A percentile compares a stretch with the other conserved stretches of the same genome.
Evolutionary conservation across 2,888 invertebrate genomes (phyloP).

Genomic region (Nomada goodeniana): DNA sequence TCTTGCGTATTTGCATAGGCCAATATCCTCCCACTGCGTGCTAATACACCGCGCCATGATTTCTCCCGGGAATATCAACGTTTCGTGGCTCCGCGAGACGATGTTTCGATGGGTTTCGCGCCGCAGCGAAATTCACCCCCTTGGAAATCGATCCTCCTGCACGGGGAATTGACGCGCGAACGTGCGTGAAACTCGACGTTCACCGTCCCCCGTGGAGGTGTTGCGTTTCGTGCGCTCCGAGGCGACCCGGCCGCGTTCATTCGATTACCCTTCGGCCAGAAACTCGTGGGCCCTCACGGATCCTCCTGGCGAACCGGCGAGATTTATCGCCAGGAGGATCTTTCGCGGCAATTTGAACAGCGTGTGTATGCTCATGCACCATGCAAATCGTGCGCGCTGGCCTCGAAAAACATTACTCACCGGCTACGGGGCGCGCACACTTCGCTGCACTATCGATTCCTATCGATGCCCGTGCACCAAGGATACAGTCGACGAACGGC

Average conservation of each 20-base stretch:
- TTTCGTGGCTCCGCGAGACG: neutral
- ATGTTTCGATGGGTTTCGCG: neutral
- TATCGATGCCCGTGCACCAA: neutral
- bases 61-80: constrained; percentile 44
- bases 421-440: constrained; percentile 25
- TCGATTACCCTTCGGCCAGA: constrained; percentile 8
- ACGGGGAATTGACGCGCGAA: neutral
- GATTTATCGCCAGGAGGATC: constrained; percentile 36
- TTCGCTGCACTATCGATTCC: constrained; percentile 48
- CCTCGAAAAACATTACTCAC: constrained; percentile 49
- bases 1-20: constrained; percentile 39
- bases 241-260: neutral
- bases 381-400: constrained; percentile 54
- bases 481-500: neutral
- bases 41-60: constrained; percentile 39
- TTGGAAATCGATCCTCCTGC: neutral
- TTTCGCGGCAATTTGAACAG: constrained; percentile 20
- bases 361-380: constrained; percentile 46
- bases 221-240: neutral
- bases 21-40: constrained; percentile 8
- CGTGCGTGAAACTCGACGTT: neutral
- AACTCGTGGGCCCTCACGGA: neutral
- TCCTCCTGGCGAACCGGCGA: neutral
- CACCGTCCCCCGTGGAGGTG: neutral
- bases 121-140: neutral